Base-by-base conservation (phyloP, 2,113 vertebrate species). In the Clarias macrocephalus region DNA sequence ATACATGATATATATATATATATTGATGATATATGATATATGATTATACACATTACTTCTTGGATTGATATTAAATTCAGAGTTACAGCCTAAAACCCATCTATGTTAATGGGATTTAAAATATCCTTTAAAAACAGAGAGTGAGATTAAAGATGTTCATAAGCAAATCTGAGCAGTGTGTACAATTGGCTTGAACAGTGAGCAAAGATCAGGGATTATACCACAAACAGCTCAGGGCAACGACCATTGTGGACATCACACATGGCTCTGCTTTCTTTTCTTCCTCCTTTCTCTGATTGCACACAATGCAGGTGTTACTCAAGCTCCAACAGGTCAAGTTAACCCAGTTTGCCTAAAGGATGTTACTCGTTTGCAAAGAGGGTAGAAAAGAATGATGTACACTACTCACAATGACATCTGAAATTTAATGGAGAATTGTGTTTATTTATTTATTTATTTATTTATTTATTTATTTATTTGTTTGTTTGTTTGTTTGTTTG, bases 181-280 rank as follows among this genome's bases (percentile, higher is more conserved):
- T 93, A 94, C 93, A 94, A 94, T 93, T 93, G 90, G 90, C 82
- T 33, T 56, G 91, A 92, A 80, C 82, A 25, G 81, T 87, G 89
- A 76, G 91, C 90, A 90, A 90, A 89, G 93, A 92, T 91, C 83
- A 89, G 86, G 92, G 91, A 91, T 95, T 93, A 89, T 63, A 84
- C 90, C 63, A 89, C 92, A 94, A 95, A 93, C 93, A 93, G 94
- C 94, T 93, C 93, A 91, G 92, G 94, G 92, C 93, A 80, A 90
- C 77, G 42, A 90, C 93, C 87, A 93, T 94, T 94, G 92, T 94
- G 89, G 89, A 37, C 11, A 85, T 76, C 5, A 80, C 25, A 87
- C 85, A 88, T 60, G 73, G 11, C 23, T 87, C 5, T 75, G 90
- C 90, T 92, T 92, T 91, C 92, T 92, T 89, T 90, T 91, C 89